Conservation (phyloP, 2,797 vertebrate genomes). For the Anabas testudineus region DNA sequence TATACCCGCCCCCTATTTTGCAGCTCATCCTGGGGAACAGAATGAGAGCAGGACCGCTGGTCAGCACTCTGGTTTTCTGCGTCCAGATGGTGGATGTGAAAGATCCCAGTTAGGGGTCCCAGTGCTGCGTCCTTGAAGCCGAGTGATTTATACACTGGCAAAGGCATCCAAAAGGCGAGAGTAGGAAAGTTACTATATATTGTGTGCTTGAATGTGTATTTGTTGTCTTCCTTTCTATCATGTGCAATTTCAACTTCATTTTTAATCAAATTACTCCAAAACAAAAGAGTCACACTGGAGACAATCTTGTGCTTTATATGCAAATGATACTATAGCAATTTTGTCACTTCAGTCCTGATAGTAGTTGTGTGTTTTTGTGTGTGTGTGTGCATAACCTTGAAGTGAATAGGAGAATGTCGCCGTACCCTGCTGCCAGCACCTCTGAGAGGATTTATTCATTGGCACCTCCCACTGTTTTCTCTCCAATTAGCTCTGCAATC, state of each 20-base stretch:
- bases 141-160: conserved; percentile 79
- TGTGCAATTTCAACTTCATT: conserved; percentile 12
- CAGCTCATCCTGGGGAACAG: conserved; percentile 63
- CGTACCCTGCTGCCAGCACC: conserved; percentile 62
- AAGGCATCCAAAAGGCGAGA: conserved; percentile 74
- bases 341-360: conserved; percentile 24
- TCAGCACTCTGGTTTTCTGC: conserved; percentile 80
- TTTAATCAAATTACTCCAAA: conserved; percentile 20
- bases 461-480: conserved; percentile 74
- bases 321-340: conserved; percentile 20
- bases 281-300: conserved; percentile 8
- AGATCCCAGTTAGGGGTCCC: conserved; percentile 84
- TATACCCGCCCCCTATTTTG: conserved; percentile 37
- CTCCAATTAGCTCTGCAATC: conserved; percentile 72
- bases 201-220: background rate
- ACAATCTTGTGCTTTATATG: conserved; percentile 34
- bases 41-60: conserved; percentile 75
- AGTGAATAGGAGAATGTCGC: conserved; percentile 57
- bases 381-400: conserved; percentile 65
- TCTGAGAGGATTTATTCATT: conserved; percentile 64
- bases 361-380: conserved; percentile 49
- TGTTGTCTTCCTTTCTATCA: conserved; percentile 9
- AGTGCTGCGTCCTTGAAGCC: conserved; percentile 81
- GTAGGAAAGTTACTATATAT: conserved; percentile 51
- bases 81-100: conserved; percentile 84